Conservation (phyloP, 2,888 invertebrate genomes). For the Eudasyphora cyanicolor region DNA sequence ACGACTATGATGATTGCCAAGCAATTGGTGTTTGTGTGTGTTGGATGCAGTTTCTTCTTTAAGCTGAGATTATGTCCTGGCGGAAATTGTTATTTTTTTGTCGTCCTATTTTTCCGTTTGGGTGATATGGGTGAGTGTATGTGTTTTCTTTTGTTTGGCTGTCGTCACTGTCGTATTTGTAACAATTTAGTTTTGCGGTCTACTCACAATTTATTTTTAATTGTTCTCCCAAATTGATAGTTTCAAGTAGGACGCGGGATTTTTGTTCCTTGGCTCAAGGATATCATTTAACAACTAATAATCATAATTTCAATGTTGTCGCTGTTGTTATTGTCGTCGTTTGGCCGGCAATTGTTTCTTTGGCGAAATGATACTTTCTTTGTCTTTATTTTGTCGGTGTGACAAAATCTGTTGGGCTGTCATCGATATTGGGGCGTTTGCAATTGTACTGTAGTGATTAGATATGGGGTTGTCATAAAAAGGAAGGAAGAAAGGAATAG, state of each 20-base stretch:
- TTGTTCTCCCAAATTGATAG: constrained; percentile 1
- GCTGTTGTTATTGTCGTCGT: neutral
- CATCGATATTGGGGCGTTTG: constrained; percentile 3
- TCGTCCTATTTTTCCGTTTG: neutral
- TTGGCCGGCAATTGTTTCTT: constrained; percentile 8
- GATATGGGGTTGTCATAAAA: no score
- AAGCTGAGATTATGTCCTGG: constrained; percentile 53
- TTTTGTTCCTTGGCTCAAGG: constrained; percentile 25
- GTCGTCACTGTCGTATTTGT: constrained; percentile 52
- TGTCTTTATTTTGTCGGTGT: neutral
- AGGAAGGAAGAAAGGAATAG: no score
- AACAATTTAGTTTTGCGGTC: constrained; percentile 61
- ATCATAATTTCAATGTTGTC: constrained; percentile 10
- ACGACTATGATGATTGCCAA: constrained; percentile 7
- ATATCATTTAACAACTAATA: constrained; percentile 59
- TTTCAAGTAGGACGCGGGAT: constrained; percentile 21
- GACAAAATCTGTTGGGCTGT: neutral
- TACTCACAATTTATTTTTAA: constrained; percentile 31
- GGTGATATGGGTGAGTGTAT: no score
- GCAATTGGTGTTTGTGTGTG: constrained; percentile 18
- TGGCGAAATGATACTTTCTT: neutral
- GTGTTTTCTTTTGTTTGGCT: constrained; percentile 26
- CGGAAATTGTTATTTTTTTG: constrained; percentile 54
- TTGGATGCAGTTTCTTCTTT: constrained; percentile 40
- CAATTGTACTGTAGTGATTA: no score